These are phyloP conservation scores for Lophius piscatorius DNA, from an alignment of 2,113 vertebrate genomes.

Conservation along the genomic window DNA sequence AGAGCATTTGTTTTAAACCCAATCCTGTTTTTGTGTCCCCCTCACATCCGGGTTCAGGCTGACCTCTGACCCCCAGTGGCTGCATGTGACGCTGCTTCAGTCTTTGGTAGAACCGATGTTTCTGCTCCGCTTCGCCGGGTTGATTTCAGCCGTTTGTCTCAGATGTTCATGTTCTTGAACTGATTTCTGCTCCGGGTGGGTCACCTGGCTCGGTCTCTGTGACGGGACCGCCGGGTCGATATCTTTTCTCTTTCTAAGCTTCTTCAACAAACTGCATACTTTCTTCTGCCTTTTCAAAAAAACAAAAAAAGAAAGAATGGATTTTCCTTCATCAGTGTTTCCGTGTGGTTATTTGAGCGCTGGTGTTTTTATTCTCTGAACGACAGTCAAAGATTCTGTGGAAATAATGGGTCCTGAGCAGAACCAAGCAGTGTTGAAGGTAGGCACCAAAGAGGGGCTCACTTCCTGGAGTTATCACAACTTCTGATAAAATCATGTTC, in stretches of 20 bases:
- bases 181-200: conserved; percentile 10
- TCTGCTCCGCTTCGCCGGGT: conserved; percentile 31
- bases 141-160: conserved; percentile 33
- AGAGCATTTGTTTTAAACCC: too few relatives aligned
- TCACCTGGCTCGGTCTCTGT: conserved; percentile 28
- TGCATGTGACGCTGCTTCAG: conserved; percentile 45
- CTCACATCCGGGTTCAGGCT: background rate
- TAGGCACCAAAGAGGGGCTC: too few relatives aligned
- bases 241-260: conserved; percentile 52
- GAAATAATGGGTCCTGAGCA: too few relatives aligned
- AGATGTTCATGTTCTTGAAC: conserved; percentile 16
- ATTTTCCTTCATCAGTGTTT: conserved; percentile 33
- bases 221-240: conserved; percentile 6
- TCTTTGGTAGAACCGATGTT: conserved; percentile 28
- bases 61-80: conserved; percentile 15
- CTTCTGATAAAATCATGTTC: too few relatives aligned
- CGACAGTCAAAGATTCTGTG: background rate
- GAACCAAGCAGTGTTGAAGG: too few relatives aligned
- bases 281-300: conserved; percentile 64
- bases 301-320: conserved; percentile 26
- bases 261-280: conserved; percentile 53
- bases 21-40: background rate
- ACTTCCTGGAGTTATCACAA: too few relatives aligned
- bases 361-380: background rate
- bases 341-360: conserved; percentile 39